Conservation (phyloP, 2,113 vertebrate genomes). For the Epinephelus lanceolatus region DNA sequence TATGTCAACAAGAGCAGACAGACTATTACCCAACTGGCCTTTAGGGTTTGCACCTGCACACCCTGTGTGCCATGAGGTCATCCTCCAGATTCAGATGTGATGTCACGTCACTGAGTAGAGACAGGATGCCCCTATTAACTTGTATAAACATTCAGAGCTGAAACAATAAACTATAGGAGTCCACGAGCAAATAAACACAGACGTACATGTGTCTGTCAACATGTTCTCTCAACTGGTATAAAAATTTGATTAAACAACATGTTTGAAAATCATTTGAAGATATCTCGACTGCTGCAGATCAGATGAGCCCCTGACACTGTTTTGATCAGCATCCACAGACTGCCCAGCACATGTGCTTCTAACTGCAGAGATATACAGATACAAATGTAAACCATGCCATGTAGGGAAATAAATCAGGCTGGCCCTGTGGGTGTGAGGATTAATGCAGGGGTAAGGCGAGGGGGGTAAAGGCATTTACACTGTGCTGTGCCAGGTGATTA, state of each 20-base stretch:
- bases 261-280: conserved; percentile 13
- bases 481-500: conserved; percentile 50
- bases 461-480: conserved; percentile 21
- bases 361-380: conserved; percentile 16
- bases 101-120: conserved; percentile 33
- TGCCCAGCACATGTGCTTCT: conserved; percentile 27
- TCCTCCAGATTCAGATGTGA: conserved; percentile 38
- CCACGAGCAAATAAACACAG: conserved; percentile 32
- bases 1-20: conserved; percentile 68
- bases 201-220: neutral
- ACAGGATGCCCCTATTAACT: conserved; percentile 48
- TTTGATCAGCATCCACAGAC: conserved; percentile 29
- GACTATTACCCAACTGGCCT: conserved; percentile 54
- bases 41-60: conserved; percentile 72
- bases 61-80: conserved; percentile 60
- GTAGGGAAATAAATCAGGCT: conserved; percentile 18
- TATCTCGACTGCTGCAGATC: neutral
- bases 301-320: neutral
- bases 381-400: conserved; percentile 52
- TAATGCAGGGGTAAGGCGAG: neutral
- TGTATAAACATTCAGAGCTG: conserved; percentile 35
- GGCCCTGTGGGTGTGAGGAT: conserved; percentile 4
- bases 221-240: neutral
- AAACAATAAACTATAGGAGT: conserved; percentile 32
- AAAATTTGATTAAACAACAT: neutral